phyloP scores from a whole-genome alignment of 2,797 vertebrate genomes.

The Lophotriccus pileatus region DNA sequence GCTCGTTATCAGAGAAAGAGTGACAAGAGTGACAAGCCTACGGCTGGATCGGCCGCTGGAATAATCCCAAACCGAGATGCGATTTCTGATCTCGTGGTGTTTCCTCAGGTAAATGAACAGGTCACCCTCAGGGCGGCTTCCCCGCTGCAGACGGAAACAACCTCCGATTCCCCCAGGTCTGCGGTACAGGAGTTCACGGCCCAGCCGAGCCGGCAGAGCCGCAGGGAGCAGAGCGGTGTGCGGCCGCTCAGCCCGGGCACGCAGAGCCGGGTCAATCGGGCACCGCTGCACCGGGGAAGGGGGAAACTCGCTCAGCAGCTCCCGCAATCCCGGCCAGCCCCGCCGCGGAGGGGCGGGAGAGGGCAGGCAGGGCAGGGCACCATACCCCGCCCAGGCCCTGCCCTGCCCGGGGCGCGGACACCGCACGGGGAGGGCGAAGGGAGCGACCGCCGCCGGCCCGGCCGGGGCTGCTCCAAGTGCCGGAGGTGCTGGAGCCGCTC shows the following conservation, averaged over 20 bases:
- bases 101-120: background rate
- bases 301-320: background rate
- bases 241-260: background rate
- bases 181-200: accelerated
- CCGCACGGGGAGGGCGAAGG: background rate
- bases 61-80: accelerated
- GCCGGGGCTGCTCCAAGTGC: background rate
- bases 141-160: background rate
- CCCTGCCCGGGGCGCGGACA: background rate
- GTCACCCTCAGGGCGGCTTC: background rate
- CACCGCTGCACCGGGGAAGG: accelerated
- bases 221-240: background rate
- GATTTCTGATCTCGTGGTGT: background rate
- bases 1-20: no score
- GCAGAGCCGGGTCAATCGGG: background rate
- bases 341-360: background rate
- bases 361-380: background rate
- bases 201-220: background rate
- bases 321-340: background rate
- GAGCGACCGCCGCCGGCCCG: no score
- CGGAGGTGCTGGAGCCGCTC: background rate
- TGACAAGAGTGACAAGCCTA: accelerated
- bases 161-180: accelerated
- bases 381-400: accelerated
- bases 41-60: accelerated